Evolutionary conservation across 2,797 vertebrate species (phyloP).

Genomic region (Scolopax bukidnonensis): DNA sequence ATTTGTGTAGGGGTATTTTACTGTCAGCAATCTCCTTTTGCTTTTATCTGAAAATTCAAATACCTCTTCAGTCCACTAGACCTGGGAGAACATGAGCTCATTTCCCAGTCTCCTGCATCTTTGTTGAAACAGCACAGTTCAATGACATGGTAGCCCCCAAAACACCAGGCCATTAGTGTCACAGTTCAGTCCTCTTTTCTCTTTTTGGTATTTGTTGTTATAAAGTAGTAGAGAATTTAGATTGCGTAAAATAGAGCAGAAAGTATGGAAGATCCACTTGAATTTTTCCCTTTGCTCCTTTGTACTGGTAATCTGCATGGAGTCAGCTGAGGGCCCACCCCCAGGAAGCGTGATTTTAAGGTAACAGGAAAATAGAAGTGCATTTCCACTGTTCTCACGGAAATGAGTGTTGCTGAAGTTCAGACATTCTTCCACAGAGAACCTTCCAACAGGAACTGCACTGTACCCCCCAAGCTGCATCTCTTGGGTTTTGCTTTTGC

Average conservation of each 20-base stretch:
- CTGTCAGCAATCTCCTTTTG: neutral
- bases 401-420: neutral
- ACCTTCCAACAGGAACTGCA: neutral
- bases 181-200: neutral
- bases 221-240: neutral
- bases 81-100: neutral
- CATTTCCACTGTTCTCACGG: neutral
- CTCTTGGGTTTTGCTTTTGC: neutral
- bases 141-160: neutral
- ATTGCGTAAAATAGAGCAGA: neutral
- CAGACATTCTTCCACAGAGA: neutral
- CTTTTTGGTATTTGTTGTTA: neutral
- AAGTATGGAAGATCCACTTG: neutral
- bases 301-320: neutral
- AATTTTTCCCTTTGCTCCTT: neutral
- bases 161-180: neutral
- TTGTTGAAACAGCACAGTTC: neutral
- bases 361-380: neutral
- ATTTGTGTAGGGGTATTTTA: neutral
- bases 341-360: neutral
- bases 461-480: fast-evolving
- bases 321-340: neutral
- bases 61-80: neutral
- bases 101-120: neutral
- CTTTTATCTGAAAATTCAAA: neutral